Conservation (phyloP, 2,888 invertebrate species). For the Diadegma fenestrale region DNA sequence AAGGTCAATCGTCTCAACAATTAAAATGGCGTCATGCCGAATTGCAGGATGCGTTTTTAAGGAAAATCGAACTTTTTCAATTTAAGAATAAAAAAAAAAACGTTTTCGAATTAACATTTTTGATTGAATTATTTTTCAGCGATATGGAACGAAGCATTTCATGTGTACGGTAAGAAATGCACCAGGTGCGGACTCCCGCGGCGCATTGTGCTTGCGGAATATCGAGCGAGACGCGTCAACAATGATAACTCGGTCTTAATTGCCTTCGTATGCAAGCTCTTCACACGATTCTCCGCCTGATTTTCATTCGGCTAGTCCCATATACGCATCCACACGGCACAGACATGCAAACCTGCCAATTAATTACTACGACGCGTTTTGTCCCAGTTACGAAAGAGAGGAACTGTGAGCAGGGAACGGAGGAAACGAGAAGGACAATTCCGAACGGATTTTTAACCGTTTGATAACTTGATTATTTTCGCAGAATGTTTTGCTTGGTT, state of each 20-base stretch:
- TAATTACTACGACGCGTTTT: conserved; percentile 45
- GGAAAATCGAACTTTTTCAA: background rate
- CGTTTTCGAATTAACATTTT: background rate
- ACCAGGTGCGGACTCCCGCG: background rate
- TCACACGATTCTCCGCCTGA: conserved; percentile 19
- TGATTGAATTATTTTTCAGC: no score
- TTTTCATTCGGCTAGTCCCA: conserved; percentile 13
- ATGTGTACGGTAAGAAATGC: conserved; percentile 14
- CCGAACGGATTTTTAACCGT: conserved; percentile 67
- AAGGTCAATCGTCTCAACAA: background rate
- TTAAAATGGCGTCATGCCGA: background rate
- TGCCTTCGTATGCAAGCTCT: conserved; percentile 42
- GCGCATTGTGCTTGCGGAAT: conserved; percentile 19
- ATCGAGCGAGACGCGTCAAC: conserved; percentile 53
- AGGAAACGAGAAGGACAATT: conserved; percentile 2
- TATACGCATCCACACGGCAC: background rate
- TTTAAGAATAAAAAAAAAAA: conserved; percentile 45
- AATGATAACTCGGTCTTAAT: conserved; percentile 59
- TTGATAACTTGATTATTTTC: conserved; percentile 66
- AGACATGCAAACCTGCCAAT: conserved; percentile 29
- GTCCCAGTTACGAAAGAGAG: conserved; percentile 17
- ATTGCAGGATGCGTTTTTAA: background rate
- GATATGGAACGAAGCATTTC: background rate
- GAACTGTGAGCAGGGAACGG: conserved; percentile 30
- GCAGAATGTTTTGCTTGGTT: conserved; percentile 20